Conservation (phyloP, 2,888 invertebrate species). For the Lasioglossum malachurum region DNA sequence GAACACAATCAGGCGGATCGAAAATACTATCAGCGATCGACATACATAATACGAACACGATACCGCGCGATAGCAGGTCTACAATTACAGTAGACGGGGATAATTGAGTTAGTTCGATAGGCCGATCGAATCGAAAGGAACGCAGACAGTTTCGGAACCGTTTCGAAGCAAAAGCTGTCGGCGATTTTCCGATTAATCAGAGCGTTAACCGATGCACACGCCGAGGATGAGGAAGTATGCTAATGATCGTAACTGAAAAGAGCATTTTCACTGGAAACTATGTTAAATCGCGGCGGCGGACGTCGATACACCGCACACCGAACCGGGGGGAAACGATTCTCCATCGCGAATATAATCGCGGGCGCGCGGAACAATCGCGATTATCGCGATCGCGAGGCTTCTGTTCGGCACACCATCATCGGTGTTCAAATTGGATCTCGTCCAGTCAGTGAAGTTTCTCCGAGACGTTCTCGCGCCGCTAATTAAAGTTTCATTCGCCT, state of each 20-base stretch:
- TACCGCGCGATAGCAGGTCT: not conserved
- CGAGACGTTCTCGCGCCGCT: not conserved
- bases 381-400: not conserved
- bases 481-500: not conserved
- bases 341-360: not conserved
- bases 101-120: not conserved
- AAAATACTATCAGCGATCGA: not conserved
- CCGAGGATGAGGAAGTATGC: conserved; percentile 56
- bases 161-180: conserved; percentile 39
- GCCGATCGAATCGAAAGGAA: conserved; percentile 41
- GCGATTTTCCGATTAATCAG: conserved; percentile 63
- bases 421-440: conserved; percentile 1
- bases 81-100: not conserved
- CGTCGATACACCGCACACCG: not conserved
- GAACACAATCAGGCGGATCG: not conserved
- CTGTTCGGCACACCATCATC: not conserved
- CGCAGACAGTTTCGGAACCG: conserved; percentile 17
- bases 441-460: not conserved
- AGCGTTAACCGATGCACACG: conserved; percentile 57
- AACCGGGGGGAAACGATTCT: not conserved
- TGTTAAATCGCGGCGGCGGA: conserved; percentile 22
- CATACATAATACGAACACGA: not conserved
- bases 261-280: conserved; percentile 49
- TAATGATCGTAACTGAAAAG: conserved; percentile 39
- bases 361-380: not conserved